Evolutionary conservation across 2,113 vertebrate species (phyloP).

Genomic region (Festucalex cinctus): DNA sequence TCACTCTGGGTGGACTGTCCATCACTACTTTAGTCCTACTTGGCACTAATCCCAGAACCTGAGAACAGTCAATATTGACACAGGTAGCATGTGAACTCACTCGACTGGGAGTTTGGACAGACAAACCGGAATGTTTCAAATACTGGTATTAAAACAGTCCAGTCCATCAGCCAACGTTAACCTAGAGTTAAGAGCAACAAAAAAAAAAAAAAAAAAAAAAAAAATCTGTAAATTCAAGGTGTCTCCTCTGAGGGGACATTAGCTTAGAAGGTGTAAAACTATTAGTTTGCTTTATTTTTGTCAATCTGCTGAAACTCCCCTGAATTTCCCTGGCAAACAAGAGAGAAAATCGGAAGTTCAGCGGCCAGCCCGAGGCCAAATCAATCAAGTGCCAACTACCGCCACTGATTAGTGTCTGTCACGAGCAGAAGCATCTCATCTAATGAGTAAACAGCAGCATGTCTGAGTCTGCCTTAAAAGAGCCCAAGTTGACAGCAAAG

Average conservation of each 20-base stretch:
- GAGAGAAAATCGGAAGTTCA: not conserved
- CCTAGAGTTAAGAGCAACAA: not conserved
- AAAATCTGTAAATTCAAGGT: not conserved
- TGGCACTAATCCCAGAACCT: conserved; percentile 5
- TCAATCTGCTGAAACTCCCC: not conserved
- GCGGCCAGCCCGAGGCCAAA: not conserved
- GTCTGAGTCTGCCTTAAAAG: conserved; percentile 22
- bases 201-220: too few species aligned
- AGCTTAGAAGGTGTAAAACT: not conserved
- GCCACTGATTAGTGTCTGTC: conserved; percentile 14
- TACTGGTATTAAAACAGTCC: not conserved
- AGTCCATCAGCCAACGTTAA: not conserved
- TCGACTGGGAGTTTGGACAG: not conserved
- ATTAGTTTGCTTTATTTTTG: not conserved
- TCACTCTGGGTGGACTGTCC: not conserved
- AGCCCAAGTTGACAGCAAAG: conserved; percentile 19
- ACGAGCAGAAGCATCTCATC: conserved; percentile 17
- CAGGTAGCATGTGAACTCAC: not conserved
- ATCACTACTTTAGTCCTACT: not conserved
- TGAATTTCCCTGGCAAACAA: not conserved
- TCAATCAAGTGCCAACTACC: not conserved
- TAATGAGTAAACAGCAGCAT: conserved; percentile 20
- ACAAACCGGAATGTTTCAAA: not conserved
- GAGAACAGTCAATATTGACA: conserved; percentile 27
- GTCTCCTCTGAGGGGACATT: not conserved